Base-by-base conservation (phyloP, 2,888 invertebrate species). In the Melipona beecheii region DNA sequence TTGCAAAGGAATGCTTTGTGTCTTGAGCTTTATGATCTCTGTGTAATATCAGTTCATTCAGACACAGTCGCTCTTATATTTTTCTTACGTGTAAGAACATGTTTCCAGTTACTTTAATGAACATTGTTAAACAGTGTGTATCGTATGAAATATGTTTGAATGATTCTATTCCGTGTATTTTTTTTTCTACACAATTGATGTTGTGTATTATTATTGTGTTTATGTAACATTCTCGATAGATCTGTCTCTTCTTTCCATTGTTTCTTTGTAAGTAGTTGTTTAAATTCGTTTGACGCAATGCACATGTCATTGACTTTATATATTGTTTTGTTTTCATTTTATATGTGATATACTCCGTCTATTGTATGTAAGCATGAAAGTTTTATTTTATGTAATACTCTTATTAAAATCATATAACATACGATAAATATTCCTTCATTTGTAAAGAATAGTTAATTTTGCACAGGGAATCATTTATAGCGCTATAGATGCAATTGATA, bases 1-100 rank as follows among this genome's bases (percentile, higher is more conserved):
- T 75, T 58, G 49, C 68, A 43, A 68, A 71, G 54, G 50, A 69
- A 82, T 62, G 65, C 68, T 71, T 82, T 75, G 75, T 75, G 78
- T 19, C 60, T 82, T 60, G 36, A 27, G 56, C 50, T 76, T 31
- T 78, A 56, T 82, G 70, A 78, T 75, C 71, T 68, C 70, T 78
- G 75, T 82, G 74, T 64, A 75, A 68, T 72, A 71, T 11, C 43
- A 75, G 43, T 75, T 62, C 27, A 24, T 31, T 69, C 49, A 19
- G 43, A 36, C 72, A 19, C 11, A 36, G 15, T 58, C 15, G 13
- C 13, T 56, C 78, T 75, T 24, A 31, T 66, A 27, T 21, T 65
- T 60, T 19, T 15, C 36, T n/a, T 66, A 5, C 31, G 19, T n/a
- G 50, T 21, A 19, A 70, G 27, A n/a, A 60, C 56, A 36, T 15